A percentile compares a stretch with the other conserved stretches of the same genome.
phyloP scores from a whole-genome alignment of 1,140 invertebrate genomes.

The Drosophila orosa region DNA sequence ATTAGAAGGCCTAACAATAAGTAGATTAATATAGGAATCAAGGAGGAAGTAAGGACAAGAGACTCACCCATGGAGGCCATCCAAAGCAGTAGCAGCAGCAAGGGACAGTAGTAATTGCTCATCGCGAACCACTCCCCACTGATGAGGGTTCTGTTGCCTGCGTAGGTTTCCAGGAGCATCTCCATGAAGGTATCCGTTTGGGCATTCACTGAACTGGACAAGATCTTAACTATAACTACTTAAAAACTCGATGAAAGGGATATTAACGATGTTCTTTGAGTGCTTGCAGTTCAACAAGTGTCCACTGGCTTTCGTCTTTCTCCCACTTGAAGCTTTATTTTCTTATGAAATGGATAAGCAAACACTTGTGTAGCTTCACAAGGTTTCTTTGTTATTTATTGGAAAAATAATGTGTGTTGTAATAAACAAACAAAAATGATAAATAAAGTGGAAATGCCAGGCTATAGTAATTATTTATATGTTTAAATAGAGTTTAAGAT shows the following conservation, averaged over 20 bases:
- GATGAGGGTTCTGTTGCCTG: constrained; percentile 15
- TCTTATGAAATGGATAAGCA: constrained; percentile 25
- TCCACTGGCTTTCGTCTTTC: neutral
- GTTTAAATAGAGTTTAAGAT: neutral
- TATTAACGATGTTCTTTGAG: neutral
- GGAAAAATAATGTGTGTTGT: neutral
- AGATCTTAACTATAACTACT: neutral
- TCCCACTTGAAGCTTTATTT: neutral
- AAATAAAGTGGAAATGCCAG: neutral
- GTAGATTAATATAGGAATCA: no score
- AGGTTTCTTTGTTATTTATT: neutral
- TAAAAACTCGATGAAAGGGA: neutral
- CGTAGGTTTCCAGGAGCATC: constrained; percentile 22
- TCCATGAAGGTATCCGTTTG: constrained; percentile 14
- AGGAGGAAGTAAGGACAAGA: no score
- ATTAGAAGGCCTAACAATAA: constrained; percentile 42
- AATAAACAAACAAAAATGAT: constrained; percentile 5
- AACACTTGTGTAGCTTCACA: constrained; percentile 30
- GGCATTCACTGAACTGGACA: neutral
- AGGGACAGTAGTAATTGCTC: constrained; percentile 20
- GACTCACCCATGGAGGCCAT: constrained; percentile 48
- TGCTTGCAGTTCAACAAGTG: neutral
- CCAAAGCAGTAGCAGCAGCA: constrained; percentile 50
- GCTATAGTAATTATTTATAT: neutral
- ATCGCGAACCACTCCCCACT: neutral